Conservation (phyloP, 2,113 vertebrate species). For the Nasalis larvatus region DNA sequence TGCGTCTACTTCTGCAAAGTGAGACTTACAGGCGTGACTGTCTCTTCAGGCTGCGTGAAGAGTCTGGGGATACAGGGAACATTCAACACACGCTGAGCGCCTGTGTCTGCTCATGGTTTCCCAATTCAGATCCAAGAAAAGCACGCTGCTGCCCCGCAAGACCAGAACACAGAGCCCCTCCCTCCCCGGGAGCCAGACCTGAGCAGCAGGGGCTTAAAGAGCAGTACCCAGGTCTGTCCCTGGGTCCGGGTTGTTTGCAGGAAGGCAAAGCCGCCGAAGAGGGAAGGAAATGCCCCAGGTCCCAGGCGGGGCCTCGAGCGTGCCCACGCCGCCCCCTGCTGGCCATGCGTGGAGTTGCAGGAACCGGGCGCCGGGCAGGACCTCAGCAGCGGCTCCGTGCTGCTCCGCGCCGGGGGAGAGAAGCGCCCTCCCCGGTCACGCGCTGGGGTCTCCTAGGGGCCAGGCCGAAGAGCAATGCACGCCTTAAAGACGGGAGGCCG, state of each 20-base stretch:
- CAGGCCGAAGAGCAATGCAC: no score
- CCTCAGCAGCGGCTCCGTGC: neutral
- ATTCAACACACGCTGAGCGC: accelerated
- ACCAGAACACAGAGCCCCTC: neutral
- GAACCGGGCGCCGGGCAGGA: neutral
- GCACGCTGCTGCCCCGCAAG: no score
- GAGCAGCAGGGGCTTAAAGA: neutral
- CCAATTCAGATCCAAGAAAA: neutral
- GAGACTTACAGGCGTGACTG: accelerated
- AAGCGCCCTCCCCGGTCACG: accelerated
- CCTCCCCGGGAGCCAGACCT: neutral
- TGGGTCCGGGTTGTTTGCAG: accelerated
- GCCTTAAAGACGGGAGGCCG: neutral
- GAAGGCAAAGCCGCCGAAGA: accelerated
- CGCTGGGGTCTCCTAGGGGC: neutral
- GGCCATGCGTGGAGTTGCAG: neutral
- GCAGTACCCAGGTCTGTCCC: neutral
- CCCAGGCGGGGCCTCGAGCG: neutral
- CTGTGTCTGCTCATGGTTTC: no score
- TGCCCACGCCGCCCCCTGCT: constrained; percentile 46
- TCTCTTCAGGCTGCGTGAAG: neutral
- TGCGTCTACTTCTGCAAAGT: no score
- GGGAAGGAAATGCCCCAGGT: neutral
- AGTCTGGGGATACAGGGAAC: accelerated
- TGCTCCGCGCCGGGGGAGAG: no score